These are phyloP conservation scores for Microctonus aethiopoides DNA, from an alignment of 2,888 invertebrate species.

Conservation along the genomic window DNA sequence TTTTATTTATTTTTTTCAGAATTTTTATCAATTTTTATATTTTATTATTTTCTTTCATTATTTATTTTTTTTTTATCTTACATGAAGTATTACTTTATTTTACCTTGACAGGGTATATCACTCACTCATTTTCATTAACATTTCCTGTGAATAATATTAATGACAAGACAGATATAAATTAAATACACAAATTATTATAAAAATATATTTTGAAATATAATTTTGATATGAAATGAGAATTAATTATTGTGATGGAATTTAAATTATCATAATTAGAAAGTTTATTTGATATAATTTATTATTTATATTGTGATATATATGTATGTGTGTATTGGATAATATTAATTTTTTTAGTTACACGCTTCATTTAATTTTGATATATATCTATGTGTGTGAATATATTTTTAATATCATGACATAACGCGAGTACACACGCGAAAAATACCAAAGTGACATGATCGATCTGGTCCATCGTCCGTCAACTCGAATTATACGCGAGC, in stretches of 20 bases:
- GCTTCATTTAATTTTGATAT: background rate
- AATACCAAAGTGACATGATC: slow-evolving; percentile 31
- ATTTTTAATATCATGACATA: slow-evolving; percentile 11
- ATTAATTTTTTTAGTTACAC: background rate
- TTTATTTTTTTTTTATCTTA: background rate
- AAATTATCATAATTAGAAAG: background rate
- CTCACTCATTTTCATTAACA: background rate
- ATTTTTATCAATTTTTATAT: background rate
- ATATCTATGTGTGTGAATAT: background rate
- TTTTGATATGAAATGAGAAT: background rate
- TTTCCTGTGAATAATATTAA: background rate
- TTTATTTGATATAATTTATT: background rate
- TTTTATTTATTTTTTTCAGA: background rate
- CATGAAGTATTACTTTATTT: background rate
- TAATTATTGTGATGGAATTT: background rate
- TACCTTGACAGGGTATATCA: background rate
- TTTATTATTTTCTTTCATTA: background rate
- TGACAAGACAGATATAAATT: background rate
- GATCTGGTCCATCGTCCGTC: slow-evolving; percentile 30
- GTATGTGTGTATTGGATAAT: background rate
- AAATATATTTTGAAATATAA: too few relatives aligned
- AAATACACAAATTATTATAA: background rate
- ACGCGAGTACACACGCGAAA: slow-evolving; percentile 23
- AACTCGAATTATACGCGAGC: slow-evolving; percentile 22
- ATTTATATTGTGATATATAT: background rate